Base-by-base conservation (phyloP, 1,140 invertebrate genomes). In the Aphaenogaster floridana region DNA sequence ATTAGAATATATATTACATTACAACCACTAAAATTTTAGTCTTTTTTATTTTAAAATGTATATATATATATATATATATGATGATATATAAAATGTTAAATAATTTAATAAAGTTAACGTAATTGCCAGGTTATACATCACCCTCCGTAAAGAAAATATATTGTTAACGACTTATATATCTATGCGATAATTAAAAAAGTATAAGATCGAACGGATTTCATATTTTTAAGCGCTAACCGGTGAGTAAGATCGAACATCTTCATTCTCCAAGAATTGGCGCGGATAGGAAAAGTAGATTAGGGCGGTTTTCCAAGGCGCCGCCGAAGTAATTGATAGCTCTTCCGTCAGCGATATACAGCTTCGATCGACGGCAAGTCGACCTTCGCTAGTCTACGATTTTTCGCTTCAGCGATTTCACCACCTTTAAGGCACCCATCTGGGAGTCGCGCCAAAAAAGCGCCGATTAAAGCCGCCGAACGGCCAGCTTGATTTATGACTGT, bases 321-420 rank as follows among this genome's bases (percentile, higher is more conserved):
- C 39, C 61, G 21, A 45, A 74, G 80, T 74, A 83, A 83, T 83
- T 74, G 80, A 83, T 83, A 74, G 50, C 80, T n/a, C 39, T 39
- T 74, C 39, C 79, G 39, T 83, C 66, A 83, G 39, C 79, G 52
- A 59, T 83, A 72, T 83, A 83, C 79, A 83, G 45, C 17, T 48
- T 15, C 36, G 9, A 34, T 34, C 57, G 17, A 36, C 34, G 34
- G 39, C 54, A 66, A 77, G 45, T 64, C 63, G 63, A 64, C 11
- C 21, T 57, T n/a, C 79, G 66, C 52, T 72, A 59, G 79, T 83
- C 50, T 74, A 74, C 68, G 80, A 83, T 83, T 83, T 74, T 74
- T 83, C 80, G 80, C 80, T 83, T 74, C 68, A 69, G 42, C 80
- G 52, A 74, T 83, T 59, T 83, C 80, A 59, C 80, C 54, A 59